Evolutionary conservation across 2,888 invertebrate species (phyloP).

Genomic region (Cephus nigrinus): DNA sequence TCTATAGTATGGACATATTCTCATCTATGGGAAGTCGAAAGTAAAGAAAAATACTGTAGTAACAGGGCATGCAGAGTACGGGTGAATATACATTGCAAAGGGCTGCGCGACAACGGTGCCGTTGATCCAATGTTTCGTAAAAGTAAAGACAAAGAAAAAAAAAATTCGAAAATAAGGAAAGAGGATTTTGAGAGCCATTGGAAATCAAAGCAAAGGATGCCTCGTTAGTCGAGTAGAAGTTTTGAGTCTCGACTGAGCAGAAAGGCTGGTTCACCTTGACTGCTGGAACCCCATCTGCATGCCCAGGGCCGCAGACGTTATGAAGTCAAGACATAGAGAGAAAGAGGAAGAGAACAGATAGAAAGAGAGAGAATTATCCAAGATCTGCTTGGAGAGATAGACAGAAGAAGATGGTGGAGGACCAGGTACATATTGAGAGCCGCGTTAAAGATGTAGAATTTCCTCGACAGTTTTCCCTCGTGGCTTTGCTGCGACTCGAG

Average conservation of each 20-base stretch:
- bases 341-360: neutral
- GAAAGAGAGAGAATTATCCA: neutral
- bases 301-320: slow-evolving; percentile 26
- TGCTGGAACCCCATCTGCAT: slow-evolving; percentile 49
- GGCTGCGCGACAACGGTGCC: neutral
- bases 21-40: too few species aligned
- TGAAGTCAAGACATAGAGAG: neutral
- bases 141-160: neutral
- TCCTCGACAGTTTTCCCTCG: neutral
- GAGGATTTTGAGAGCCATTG: slow-evolving; percentile 17
- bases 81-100: neutral
- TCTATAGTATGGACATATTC: neutral
- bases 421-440: neutral
- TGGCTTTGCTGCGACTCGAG: neutral
- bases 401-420: neutral
- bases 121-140: neutral
- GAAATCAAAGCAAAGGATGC: slow-evolving; percentile 32
- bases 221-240: slow-evolving; percentile 52
- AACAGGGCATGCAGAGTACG: neutral
- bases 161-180: slow-evolving; percentile 7
- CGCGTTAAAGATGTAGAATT: neutral
- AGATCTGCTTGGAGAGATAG: neutral
- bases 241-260: slow-evolving; percentile 24
- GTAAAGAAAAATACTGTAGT: too few species aligned
- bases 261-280: slow-evolving; percentile 64